Evolutionary conservation across 2,797 vertebrate species (phyloP), one percentile per base, ranked within the genome.

Genomic region (Prunella strophiata): DNA sequence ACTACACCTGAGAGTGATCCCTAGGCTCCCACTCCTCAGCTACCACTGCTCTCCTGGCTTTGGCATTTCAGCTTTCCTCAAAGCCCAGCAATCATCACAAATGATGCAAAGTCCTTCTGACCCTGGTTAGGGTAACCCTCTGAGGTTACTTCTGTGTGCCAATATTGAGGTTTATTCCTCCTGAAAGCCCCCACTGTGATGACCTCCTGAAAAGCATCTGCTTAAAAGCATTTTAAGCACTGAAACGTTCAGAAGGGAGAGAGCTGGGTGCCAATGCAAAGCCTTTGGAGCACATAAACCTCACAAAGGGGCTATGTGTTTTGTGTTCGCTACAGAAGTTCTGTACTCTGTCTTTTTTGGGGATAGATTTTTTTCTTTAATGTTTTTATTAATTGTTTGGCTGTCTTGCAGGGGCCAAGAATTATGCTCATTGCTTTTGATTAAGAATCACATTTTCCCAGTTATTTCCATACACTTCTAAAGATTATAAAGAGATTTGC

Each of bases 101-200:
- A 21, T 15, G 7, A 26, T 80, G 54, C 42, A 10, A 73, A 87
- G 42, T 23, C n/a, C 47, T 74, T 71, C 54, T 76, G 62, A 51
- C 30, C 40, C 25, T 43, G 11, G 11, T 27, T 83, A 61, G 42
- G 19, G 29, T 40, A 48, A 40, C 42, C 29, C 59, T 18, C 71
- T 79, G 61, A 2, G 2, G 48, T 55, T 87, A n/a, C 16, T 45
- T 87, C 63, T 0, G 0, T 42, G 74, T 1, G 6, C 58, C 32
- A 15, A 10, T 83, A 40, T 8, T 59, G 74, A 70, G 63, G 16
- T 11, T 57, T 36, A 22, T 76, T 91, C 70, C 23, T 93, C 40
- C 62, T 63, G 55, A 52, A 93, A 36, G 7, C 9, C 21, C 9
- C 8, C 8, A 10, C 34, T 58, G 9, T 42, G 51, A 67, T 66